Conservation (phyloP, 2,888 invertebrate genomes). For the Xestia ashworthii region DNA sequence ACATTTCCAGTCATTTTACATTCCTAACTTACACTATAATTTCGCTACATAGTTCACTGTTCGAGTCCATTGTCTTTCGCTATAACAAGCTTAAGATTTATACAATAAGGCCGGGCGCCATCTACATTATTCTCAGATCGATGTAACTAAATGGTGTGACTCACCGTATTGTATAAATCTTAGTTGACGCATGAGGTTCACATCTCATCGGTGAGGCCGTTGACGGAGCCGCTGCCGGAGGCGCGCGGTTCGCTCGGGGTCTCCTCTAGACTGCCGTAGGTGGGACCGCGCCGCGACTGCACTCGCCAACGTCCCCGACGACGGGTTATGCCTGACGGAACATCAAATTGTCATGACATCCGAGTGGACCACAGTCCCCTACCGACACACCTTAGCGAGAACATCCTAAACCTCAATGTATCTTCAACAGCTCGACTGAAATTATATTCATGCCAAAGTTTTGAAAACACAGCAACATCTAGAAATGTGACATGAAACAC, state of each 20-base stretch:
- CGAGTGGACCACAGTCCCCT: constrained; percentile 36
- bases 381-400: constrained; percentile 5
- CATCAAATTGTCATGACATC: constrained; percentile 59
- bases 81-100: constrained; percentile 51
- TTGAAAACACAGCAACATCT: constrained; percentile 53
- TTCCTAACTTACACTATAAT: constrained; percentile 56
- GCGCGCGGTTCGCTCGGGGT: constrained; percentile 79
- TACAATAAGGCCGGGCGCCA: constrained; percentile 40
- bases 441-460: constrained; percentile 58
- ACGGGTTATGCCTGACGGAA: constrained; percentile 88
- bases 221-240: constrained; percentile 80
- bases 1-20: constrained; percentile 47
- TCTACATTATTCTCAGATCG: constrained; percentile 34
- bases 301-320: constrained; percentile 87
- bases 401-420: constrained; percentile 36
- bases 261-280: constrained; percentile 92
- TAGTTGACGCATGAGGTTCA: constrained; percentile 64
- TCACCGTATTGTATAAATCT: constrained; percentile 55
- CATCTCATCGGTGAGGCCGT: constrained; percentile 86
- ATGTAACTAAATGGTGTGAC: constrained; percentile 32
- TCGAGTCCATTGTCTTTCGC: constrained; percentile 50
- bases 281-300: constrained; percentile 86
- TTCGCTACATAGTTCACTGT: constrained; percentile 51
- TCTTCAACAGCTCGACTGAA: constrained; percentile 50
- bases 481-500: constrained; percentile 59